These are phyloP conservation scores for Poeciliopsis prolifica DNA, from an alignment of 2,113 vertebrate species.

Conservation along the genomic window DNA sequence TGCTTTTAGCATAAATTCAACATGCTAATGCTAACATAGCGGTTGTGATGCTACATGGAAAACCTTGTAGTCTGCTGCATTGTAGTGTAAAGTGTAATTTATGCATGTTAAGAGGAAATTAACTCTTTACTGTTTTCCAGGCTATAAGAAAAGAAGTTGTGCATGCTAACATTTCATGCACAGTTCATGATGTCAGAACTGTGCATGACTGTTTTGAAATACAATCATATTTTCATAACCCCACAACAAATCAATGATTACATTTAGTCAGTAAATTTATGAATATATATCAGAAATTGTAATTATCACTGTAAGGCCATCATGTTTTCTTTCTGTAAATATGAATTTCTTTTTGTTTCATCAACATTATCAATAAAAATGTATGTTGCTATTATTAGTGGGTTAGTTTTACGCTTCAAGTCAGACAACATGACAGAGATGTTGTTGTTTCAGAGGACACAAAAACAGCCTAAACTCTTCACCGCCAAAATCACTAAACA, in stretches of 20 bases:
- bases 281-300: no score
- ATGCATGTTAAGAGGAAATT: background rate
- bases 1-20: background rate
- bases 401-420: background rate
- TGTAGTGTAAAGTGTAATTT: background rate
- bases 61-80: background rate
- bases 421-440: background rate
- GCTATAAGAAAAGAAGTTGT: background rate
- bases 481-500: background rate
- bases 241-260: no score
- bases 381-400: no score
- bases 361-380: background rate
- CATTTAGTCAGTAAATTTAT: no score
- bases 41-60: background rate
- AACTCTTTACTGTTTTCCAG: background rate
- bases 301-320: no score
- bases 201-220: no score
- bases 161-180: background rate
- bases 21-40: background rate
- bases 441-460: background rate
- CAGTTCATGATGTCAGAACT: background rate
- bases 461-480: background rate
- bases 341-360: background rate
- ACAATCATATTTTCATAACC: background rate
- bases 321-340: no score